phyloP scores from a whole-genome alignment of 2,888 invertebrate species.

The Cremastobaeus sp. region DNA sequence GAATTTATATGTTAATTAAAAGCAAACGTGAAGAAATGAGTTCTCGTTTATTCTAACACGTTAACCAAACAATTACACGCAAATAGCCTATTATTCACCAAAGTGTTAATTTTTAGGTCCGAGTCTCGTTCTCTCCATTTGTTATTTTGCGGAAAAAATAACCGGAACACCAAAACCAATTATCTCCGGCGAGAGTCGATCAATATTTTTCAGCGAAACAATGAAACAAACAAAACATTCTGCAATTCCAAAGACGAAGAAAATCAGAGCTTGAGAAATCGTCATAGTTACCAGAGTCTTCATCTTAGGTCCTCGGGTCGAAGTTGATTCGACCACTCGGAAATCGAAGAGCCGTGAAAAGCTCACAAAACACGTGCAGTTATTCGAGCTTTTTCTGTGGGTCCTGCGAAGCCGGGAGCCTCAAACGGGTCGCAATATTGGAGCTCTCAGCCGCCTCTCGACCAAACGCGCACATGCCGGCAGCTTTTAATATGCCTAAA shows the following conservation, averaged over 20 bases:
- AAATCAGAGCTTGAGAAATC: not conserved
- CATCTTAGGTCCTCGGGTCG: conserved; percentile 3
- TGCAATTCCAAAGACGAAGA: no score
- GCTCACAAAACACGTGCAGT: not conserved
- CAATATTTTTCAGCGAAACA: no score
- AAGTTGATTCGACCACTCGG: not conserved
- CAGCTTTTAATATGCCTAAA: conserved; percentile 38
- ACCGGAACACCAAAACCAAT: no score
- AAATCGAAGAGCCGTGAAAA: not conserved
- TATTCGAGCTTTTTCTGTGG: not conserved
- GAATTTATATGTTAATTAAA: conserved; percentile 38
- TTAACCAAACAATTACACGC: conserved; percentile 1
- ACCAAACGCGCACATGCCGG: conserved; percentile 52
- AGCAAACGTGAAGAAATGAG: conserved; percentile 19
- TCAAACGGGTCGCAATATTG: no score
- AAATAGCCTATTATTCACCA: no score
- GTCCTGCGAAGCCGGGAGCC: no score
- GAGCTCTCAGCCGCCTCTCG: conserved; percentile 3
- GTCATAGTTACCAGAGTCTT: conserved; percentile 26
- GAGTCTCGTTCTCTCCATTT: no score
- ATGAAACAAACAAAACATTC: no score
- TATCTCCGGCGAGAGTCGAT: no score
- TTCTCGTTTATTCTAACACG: conserved; percentile 7
- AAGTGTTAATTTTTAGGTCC: no score
- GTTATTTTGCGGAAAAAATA: no score